Base-by-base conservation (phyloP, 2,797 vertebrate genomes). In the Fringilla coelebs region DNA sequence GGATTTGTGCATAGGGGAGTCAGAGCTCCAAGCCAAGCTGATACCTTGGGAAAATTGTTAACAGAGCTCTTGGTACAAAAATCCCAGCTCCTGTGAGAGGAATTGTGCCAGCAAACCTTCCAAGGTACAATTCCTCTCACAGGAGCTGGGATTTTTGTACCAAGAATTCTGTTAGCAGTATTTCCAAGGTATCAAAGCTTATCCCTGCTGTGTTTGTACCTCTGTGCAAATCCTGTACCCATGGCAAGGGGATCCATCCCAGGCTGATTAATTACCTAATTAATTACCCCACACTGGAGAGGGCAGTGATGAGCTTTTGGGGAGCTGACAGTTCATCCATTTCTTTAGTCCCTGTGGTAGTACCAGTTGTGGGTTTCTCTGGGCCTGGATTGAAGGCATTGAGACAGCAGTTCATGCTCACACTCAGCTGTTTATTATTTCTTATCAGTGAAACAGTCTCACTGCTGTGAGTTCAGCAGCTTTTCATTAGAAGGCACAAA, bases 241-340 rank as follows among this genome's bases (percentile, higher is more conserved):
- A 19, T 21, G 66, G 6, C 25, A 8, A 54, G 28, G 73, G 29
- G 24, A 77, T 78, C 73, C 57, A 73, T 28, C 71, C 71, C 40
- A 41, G 40, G 7, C 94, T 90, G 71, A 90, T 80, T 89, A 77
- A 96, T 90, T 68, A 77, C 49, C 45, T 74, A 55, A 87, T 82
- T 88, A 77, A 96, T 91, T 88, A 72, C 46, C n/a, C 61, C 84
- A 51, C 43, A 1, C 20, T 55, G 51, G 70, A 96, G n/a, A 66
- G 32, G 61, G 40, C 72, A 91, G n/a, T 0, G 1, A 83, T 62
- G 45, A 82, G 52, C 36, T 61, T 73, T 43, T 78, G 61, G 54
- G 51, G 65, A 72, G 76, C 52, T 68, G 62, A 22, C 20, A 28
- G 28, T 13, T 28, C 22, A 13, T 66, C 7, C 8, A 17, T 75